Evolutionary conservation across 2,797 vertebrate genomes (phyloP).

Genomic region (Aldrovandia affinis): DNA sequence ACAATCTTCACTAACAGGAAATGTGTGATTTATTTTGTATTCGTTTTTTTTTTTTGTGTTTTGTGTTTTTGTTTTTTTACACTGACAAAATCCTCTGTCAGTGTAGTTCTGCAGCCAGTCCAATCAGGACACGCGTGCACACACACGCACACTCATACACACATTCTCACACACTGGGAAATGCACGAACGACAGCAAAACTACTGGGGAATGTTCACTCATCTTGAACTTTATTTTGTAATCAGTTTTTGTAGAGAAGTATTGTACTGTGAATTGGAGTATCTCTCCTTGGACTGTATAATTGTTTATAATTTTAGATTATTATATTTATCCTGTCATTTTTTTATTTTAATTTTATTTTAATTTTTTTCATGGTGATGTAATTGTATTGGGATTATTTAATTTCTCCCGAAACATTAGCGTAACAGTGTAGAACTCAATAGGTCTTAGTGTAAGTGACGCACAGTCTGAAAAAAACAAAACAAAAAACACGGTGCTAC

Average conservation of each 20-base stretch:
- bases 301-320: conserved; percentile 81
- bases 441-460: conserved; percentile 68
- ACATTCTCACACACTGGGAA: conserved; percentile 58
- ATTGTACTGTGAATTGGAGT: conserved; percentile 81
- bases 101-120: conserved; percentile 38
- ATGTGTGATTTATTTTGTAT: conserved; percentile 49
- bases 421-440: conserved; percentile 69
- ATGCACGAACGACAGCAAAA: conserved; percentile 60
- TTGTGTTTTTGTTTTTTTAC: conserved; percentile 26
- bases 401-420: conserved; percentile 62
- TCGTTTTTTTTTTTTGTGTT: conserved; percentile 39
- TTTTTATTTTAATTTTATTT: too few relatives aligned
- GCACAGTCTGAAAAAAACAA: conserved; percentile 69
- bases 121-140: conserved; percentile 42
- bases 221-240: conserved; percentile 55
- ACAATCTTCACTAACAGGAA: conserved; percentile 33
- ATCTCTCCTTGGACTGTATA: conserved; percentile 73
- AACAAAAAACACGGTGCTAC: conserved; percentile 71
- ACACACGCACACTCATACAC: conserved; percentile 43
- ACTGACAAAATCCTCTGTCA: conserved; percentile 24
- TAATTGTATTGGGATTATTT: conserved; percentile 44
- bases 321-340: conserved; percentile 81
- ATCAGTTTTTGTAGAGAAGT: conserved; percentile 64
- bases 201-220: conserved; percentile 75
- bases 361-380: conserved; percentile 55